Evolutionary conservation across 2,797 vertebrate genomes (phyloP).

Genomic region (Myripristis murdjan): DNA sequence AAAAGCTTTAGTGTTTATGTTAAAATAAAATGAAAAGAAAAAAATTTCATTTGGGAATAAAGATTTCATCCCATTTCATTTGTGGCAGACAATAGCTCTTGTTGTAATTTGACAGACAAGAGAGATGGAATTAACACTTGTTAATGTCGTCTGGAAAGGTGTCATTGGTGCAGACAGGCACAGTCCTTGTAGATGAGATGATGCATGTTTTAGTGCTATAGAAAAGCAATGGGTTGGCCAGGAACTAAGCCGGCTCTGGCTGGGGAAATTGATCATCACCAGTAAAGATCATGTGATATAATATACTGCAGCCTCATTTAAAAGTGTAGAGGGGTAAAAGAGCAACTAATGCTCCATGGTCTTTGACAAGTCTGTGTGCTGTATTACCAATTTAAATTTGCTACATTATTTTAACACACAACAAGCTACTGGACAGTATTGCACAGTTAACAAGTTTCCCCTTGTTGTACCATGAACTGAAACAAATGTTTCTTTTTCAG

Average conservation of each 20-base stretch:
- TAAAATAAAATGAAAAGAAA: no score
- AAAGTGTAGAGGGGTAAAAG: slow-evolving; percentile 33
- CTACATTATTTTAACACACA: slow-evolving; percentile 9
- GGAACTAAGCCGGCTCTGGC: slow-evolving; percentile 40
- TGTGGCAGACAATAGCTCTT: not conserved
- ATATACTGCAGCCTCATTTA: slow-evolving; percentile 39
- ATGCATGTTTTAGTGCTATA: slow-evolving; percentile 25
- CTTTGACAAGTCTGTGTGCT: slow-evolving; percentile 24
- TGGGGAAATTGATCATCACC: slow-evolving; percentile 70
- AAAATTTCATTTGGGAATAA: not conserved
- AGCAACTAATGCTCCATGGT: slow-evolving; percentile 29
- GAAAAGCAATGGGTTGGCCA: slow-evolving; percentile 34
- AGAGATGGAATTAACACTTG: not conserved
- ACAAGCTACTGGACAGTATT: not conserved
- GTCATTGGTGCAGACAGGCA: not conserved
- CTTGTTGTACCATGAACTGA: slow-evolving; percentile 11
- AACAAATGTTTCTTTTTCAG: slow-evolving; percentile 1
- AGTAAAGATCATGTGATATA: slow-evolving; percentile 73
- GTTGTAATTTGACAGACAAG: slow-evolving; percentile 5
- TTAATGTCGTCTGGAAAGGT: not conserved
- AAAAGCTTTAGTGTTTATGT: not conserved
- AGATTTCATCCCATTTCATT: not conserved
- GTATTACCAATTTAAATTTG: slow-evolving; percentile 32
- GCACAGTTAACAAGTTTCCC: not conserved
- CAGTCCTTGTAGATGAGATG: not conserved